phyloP scores from a whole-genome alignment of 2,113 vertebrate species.

The Eurystomus gularis region DNA sequence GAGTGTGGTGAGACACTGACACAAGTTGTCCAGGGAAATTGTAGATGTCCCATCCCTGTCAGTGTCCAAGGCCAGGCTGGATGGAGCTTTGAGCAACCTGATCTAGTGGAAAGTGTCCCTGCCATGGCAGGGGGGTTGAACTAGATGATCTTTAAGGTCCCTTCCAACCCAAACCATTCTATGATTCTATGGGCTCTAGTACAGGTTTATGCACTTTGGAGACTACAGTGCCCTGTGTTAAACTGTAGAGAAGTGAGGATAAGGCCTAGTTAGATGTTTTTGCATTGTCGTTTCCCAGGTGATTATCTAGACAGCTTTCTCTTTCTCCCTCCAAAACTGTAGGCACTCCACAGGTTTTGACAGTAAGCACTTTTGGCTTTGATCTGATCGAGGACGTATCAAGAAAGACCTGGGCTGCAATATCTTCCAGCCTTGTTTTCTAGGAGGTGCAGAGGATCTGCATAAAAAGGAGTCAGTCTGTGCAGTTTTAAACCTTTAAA shows the following conservation, averaged over 20 bases:
- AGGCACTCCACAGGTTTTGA: not conserved
- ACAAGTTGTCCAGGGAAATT: rapidly evolving
- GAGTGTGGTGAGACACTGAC: not conserved
- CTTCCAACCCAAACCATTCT: not conserved
- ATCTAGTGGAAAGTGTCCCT: not conserved
- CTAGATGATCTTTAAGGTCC: not conserved
- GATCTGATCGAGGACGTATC: not conserved
- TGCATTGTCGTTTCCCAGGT: not conserved
- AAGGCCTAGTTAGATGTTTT: not conserved
- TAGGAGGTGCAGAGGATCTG: not conserved
- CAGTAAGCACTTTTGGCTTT: not conserved
- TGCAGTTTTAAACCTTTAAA: not conserved
- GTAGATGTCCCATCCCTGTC: not conserved
- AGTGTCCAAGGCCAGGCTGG: not conserved
- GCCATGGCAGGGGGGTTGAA: rapidly evolving
- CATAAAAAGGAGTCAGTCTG: not conserved
- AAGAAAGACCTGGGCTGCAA: not conserved
- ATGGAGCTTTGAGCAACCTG: not conserved
- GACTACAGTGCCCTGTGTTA: rapidly evolving
- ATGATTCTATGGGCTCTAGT: not conserved
- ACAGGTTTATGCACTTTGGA: not conserved
- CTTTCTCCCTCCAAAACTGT: not conserved
- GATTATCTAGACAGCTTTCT: not conserved
- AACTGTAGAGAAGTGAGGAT: not conserved
- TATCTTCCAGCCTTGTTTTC: not conserved